Evolutionary conservation across 2,113 vertebrate genomes (phyloP), one percentile per base, ranked within the genome.

Genomic region (Ageneiosus marmoratus): DNA sequence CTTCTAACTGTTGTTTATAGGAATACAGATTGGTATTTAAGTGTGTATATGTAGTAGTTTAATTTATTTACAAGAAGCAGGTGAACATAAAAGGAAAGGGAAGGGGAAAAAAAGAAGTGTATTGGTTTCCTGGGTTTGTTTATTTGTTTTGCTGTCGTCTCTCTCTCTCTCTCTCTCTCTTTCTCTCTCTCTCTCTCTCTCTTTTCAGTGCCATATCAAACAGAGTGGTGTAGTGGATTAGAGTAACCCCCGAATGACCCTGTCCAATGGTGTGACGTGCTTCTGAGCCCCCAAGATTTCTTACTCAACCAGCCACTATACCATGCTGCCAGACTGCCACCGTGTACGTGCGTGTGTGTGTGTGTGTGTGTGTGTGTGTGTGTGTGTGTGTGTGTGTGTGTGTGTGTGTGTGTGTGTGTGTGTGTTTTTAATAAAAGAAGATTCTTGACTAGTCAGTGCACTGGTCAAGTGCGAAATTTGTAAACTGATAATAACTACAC

Each of bases 241-340:
- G 86, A 79, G 85, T 90, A 89, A 91, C 93, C 93, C 90, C 87
- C 85, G 63, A 44, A 74, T 91, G 93, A 94, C 92, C 92, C 91
- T 88, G 87, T 89, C 87, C 91, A 90, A 91, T 90, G 91, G 90
- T 89, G 79, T 80, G 88, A 85, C 88, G 80, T 50, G 27, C 53
- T 84, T 79, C 65, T 72, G 84, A 55, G 77, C 87, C 89, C 81
- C 87, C 85, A 92, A 89, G 89, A 91, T 88, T 88, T 88, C 86
- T 90, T 44, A 73, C 91, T 91, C 88, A 86, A 85, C 88, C 82
- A 87, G 86, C 87, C 56, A 81, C 89, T 85, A 79, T 88, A 89
- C 85, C 89, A 89, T 80, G 83, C 88, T 65, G 78, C 88, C 91
- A 91, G 88, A 91, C 92, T 89, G 88, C 83, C 85, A 50, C 53